Percentiles rank a stretch among this genome's conserved stretches.
Evolutionary conservation across 2,888 invertebrate genomes (phyloP).

Genomic region (Parnassius smintheus): DNA sequence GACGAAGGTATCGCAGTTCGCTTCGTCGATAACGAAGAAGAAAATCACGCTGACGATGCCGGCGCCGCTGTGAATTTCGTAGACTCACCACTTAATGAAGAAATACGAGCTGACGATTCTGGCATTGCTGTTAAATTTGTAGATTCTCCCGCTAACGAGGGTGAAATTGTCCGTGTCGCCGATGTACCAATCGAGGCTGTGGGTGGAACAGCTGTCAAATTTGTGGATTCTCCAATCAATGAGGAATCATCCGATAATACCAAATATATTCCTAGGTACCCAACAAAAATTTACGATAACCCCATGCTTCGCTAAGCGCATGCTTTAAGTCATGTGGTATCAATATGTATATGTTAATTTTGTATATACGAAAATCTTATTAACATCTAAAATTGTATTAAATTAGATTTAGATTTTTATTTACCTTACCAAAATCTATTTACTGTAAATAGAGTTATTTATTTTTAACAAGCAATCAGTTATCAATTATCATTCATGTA

Average conservation of each 20-base stretch:
- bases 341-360: not conserved
- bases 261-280: not conserved
- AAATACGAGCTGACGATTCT: not conserved
- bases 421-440: too few species aligned
- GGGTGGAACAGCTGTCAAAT: slow-evolving; percentile 6
- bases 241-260: not conserved
- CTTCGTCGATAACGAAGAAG: slow-evolving; percentile 28
- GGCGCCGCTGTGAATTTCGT: slow-evolving; percentile 13
- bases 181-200: slow-evolving; percentile 2
- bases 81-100: slow-evolving; percentile 4
- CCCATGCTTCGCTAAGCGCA: slow-evolving; percentile 37
- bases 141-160: slow-evolving; percentile 9
- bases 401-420: too few species aligned
- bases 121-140: slow-evolving; percentile 18
- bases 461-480: not conserved
- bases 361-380: not conserved
- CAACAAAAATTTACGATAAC: slow-evolving; percentile 36
- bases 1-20: slow-evolving; percentile 23
- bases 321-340: too few species aligned
- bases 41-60: slow-evolving; percentile 1
- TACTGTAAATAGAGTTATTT: not conserved
- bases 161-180: not conserved
- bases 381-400: too few species aligned
- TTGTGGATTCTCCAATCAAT: slow-evolving; percentile 12
- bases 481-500: not conserved